Evolutionary conservation across 2,113 vertebrate species (phyloP).

Genomic region (Calypte anna): DNA sequence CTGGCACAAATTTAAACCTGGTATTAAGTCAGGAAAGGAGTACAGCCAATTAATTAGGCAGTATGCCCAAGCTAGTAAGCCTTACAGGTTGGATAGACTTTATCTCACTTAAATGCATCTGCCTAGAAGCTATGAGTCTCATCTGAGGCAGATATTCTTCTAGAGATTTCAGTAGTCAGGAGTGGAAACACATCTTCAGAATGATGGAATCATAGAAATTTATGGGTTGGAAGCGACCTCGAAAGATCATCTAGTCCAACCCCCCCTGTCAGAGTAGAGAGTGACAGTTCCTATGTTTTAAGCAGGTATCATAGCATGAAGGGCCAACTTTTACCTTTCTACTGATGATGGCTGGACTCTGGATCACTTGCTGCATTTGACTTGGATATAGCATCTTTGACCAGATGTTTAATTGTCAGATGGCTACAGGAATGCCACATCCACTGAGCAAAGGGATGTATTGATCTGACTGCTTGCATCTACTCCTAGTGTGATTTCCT

Average conservation of each 20-base stretch:
- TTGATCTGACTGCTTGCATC: not conserved
- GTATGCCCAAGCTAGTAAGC: not conserved
- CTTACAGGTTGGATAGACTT: not conserved
- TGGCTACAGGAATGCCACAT: not conserved
- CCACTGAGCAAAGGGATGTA: not conserved
- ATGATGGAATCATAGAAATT: too few relatives aligned
- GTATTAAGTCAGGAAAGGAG: not conserved
- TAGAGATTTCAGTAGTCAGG: not conserved
- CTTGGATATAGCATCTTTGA: not conserved
- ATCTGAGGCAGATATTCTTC: not conserved
- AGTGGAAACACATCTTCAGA: not conserved
- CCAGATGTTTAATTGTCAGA: not conserved
- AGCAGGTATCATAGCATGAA: not conserved
- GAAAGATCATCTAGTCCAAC: too few relatives aligned
- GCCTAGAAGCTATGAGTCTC: not conserved
- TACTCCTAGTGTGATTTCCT: not conserved
- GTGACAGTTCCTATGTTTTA: not conserved
- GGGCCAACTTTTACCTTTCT: not conserved
- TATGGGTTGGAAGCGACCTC: too few relatives aligned
- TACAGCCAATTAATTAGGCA: conserved; percentile 26
- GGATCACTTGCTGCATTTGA: not conserved
- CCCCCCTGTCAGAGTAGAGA: not conserved
- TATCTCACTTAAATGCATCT: not conserved
- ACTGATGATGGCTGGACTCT: not conserved
- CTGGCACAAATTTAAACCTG: not conserved